These are phyloP conservation scores for Onychostruthus taczanowskii DNA, from an alignment of 2,113 vertebrate genomes.

Conservation along the genomic window DNA sequence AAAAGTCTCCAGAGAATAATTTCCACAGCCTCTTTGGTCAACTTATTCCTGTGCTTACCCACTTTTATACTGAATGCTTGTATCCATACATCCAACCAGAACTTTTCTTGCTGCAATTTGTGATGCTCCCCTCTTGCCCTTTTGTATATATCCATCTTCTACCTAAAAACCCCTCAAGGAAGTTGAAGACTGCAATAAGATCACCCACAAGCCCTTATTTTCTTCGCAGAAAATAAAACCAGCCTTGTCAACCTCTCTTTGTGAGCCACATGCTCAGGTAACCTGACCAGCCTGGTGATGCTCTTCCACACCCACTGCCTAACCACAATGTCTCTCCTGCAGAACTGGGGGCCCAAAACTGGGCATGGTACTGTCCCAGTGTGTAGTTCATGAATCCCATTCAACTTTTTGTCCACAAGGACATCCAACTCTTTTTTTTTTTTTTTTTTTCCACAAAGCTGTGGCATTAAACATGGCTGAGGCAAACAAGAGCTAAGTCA, in stretches of 20 bases:
- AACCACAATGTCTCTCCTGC: neutral
- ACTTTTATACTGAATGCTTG: neutral
- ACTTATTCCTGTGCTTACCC: neutral
- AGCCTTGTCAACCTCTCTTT: neutral
- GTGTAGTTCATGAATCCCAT: fast-evolving
- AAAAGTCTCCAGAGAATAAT: neutral
- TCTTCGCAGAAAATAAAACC: neutral
- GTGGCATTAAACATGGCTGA: too few species aligned
- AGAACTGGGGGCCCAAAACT: neutral
- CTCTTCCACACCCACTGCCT: neutral
- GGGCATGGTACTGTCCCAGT: too few species aligned
- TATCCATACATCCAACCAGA: neutral
- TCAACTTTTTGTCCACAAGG: neutral
- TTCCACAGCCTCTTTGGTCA: neutral
- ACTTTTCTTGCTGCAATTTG: neutral
- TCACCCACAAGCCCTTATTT: neutral
- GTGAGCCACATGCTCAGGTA: neutral
- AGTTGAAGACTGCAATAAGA: neutral
- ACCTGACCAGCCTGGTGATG: neutral
- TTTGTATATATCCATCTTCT: neutral
- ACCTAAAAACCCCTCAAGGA: neutral
- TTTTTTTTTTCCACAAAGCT: neutral
- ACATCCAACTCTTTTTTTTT: neutral
- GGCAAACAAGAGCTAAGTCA: neutral
- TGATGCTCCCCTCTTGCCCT: neutral